Base-by-base conservation (phyloP, 2,888 invertebrate genomes). In the Protodeltote pygarga region DNA sequence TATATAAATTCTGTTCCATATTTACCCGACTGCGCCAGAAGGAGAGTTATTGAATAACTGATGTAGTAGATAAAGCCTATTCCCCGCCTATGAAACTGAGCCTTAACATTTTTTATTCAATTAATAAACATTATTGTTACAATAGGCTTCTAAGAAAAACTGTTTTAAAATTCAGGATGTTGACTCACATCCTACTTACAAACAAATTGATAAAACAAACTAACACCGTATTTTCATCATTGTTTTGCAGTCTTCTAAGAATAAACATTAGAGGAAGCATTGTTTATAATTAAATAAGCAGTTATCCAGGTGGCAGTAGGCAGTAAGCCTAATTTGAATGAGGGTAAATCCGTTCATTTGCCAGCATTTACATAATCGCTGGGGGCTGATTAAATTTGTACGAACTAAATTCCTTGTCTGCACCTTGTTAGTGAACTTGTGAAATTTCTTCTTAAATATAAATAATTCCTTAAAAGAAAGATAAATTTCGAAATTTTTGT, bases 341-440 rank as follows among this genome's bases (percentile, higher is more conserved):
- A 75, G 77, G 75, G 75, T 75, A 79, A 83, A 83, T 81, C 81
- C 77, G 73, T 79, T 81, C 76, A 81, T 83, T 84, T 77, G 68
- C 77, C 51, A 67, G 59, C 73, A 87, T 87, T 85, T 81, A 64
- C 87, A 88, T 88, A 87, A 87, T 81, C 87, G 83, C 85, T 75
- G 66, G 62, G 71, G 74, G 83, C 80, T 83, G 81, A 85, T 86
- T 83, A 82, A 85, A 83, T 83, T 83, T 84, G 83, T 76, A 84
- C 55, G 50, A 73, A 73, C 66, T 68, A 67, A 75, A 71, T 68
- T 59, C 58, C 61, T 66, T 51, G 71, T 29, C 44, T 49, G 47
- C 28, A 24, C 35, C 52, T 53, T 53, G 49, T 49, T 48, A 57
- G 25, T 21, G 27, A 17, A 25, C 14, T 28, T 33, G 29, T 42